Base-by-base conservation (phyloP, 1,140 invertebrate genomes). In the Cydia fagiglandana region DNA sequence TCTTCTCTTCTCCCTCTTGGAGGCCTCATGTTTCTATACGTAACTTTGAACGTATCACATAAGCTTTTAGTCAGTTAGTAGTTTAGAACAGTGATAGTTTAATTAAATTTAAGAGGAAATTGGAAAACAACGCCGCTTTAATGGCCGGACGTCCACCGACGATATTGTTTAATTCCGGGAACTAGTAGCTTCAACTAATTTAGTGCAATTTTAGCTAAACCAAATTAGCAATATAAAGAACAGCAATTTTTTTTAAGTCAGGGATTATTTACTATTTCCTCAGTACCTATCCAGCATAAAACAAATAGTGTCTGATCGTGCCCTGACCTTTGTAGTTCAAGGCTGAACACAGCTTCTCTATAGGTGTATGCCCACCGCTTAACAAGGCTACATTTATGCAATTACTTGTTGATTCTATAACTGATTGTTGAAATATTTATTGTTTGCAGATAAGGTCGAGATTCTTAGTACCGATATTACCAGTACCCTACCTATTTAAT, bases 61-160 rank as follows among this genome's bases (percentile, higher is more conserved):
- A 13, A 15, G 12, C 45, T 47, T 13, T 47, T 12, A 47, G 45
- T 12, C 12, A 47, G n/a, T 53, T 17, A 15, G 15, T 53, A 53
- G 4, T n/a, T 53, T 53, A 53, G 5, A 53, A 34, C 64, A 66
- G 13, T 15, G 64, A 66, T 6, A 66, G 24, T 66, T 66, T n/a
- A n/a, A n/a, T n/a, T n/a, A n/a, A n/a, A n/a, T n/a, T n/a, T 66
- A 34, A 66, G 30, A 30, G 64, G 64, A 66, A 66, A 66, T 66
- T 30, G 64, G 64, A 66, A 66, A 66, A 66, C 64, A 53, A 53
- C 50, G 50, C 17, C n/a, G n/a, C 50, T 38, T 15, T 15, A 38
- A 66, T 66, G 64, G 64, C 64, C 24, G 64, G 64, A 66, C n/a
- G 24, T 66, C 61, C 64, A 28, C 12, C 64, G 64, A 20, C 41